Evolutionary conservation across 2,888 invertebrate genomes (phyloP), one percentile per base, ranked within the genome.

Genomic region (Macaria liturata): DNA sequence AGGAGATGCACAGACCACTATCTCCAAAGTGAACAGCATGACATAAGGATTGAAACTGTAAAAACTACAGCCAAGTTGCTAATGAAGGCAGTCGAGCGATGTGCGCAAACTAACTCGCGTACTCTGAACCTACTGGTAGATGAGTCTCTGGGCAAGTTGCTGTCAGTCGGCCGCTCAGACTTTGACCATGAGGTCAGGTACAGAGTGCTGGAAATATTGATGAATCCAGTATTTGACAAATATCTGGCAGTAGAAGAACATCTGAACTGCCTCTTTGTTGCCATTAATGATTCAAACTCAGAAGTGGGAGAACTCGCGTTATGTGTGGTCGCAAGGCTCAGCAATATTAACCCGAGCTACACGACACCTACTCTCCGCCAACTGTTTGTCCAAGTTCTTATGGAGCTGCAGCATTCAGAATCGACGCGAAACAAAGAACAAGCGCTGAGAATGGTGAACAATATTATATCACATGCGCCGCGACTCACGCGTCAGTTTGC

Each of bases 231-330:
- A 1, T 99, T 99, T 81, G 98, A 99, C 80, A 95, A 95, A 59
- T 98, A 99, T 84, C 88, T 99, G 57, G 99, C 99, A 0, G 98
- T 98, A 76, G 97, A 98, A 0, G 98, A 99, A 83, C 98, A 98
- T 72, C 87, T 99, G 0, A 96, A 97, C 67, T 96, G 97, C 0
- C 92, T 99, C 0, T 98, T 99, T 83, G 95, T 99, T 32, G 97
- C 98, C 0, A 93, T 99, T 71, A 98, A 99, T 83, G 99, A 99
- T 83, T 99, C 99, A 78, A 96, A 97, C 64, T 97, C 97, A 78
- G 98, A 98, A 82, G 98, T 99, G 49, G 94, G 99, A 42, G 99
- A 99, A 84, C 91, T 98, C 46, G 98, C 98, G 0, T 94, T 99
- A 51, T 97, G 98, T 67, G 97, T 97, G 0, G 96, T 99, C 49